Conservation (phyloP, 2,888 invertebrate species). For the Acrobeloides nanus region DNA sequence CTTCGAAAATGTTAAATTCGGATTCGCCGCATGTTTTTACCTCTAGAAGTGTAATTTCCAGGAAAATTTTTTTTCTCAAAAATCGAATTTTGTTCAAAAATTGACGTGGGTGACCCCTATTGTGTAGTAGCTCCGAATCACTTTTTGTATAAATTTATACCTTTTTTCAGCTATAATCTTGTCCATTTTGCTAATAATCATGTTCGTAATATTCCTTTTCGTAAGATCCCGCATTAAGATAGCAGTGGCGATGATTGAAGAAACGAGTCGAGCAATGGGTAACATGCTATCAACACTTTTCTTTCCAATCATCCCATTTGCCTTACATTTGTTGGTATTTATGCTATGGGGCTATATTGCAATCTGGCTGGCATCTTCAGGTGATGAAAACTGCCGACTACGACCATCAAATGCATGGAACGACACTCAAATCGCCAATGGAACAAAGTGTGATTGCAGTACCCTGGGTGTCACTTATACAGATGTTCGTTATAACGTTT, state of each 20-base stretch:
- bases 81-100: no score
- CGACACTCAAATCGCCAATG: no score
- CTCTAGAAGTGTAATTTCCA: no score
- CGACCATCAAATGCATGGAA: no score
- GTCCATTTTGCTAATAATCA: conserved; percentile 63
- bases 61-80: background rate
- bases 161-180: conserved; percentile 61
- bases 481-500: no score
- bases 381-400: conserved; percentile 41
- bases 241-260: conserved; percentile 81
- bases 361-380: conserved; percentile 46
- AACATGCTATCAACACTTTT: conserved; percentile 74
- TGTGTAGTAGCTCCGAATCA: no score
- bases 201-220: conserved; percentile 71
- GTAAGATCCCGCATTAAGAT: conserved; percentile 75
- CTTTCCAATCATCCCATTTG: conserved; percentile 84
- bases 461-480: no score
- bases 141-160: background rate
- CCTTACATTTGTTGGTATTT: conserved; percentile 67
- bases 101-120: no score
- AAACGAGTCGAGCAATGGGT: conserved; percentile 78
- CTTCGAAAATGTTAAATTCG: no score
- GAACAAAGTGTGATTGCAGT: no score
- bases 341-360: conserved; percentile 45
- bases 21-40: no score